Evolutionary conservation across 2,113 vertebrate species (phyloP), one percentile per base, ranked within the genome.

Genomic region (Ancistrus triradiatus): DNA sequence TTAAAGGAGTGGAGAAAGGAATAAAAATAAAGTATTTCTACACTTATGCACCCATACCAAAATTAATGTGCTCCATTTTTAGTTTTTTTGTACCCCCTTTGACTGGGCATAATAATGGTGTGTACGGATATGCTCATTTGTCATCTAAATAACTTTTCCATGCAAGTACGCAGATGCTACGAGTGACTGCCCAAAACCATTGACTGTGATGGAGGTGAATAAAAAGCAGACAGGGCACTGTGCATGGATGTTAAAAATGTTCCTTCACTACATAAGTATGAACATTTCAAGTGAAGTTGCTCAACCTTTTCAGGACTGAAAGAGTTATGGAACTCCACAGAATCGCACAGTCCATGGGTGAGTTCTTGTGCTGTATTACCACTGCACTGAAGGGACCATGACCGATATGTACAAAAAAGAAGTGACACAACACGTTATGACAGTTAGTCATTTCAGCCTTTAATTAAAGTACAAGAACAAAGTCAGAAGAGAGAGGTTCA

Each of bases 201-300:
- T 62, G 63, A 52, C 66, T 76, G 74, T 77, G 66, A 37, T 37
- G 35, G 14, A 37, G 14, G 14, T 37, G 28, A 37, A 7, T 37
- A 51, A 37, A 13, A 37, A 8, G 28, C 28, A 5, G 28, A 37
- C 3, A 3, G 35, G 14, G 35, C 14, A 11, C 35, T 6, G 35
- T 37, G 9, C 35, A 37, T 13, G 1, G 9, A 1, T 37, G 4
- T 37, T 4, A 8, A 37, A 33, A 33, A 37, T 8, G 7, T 37
- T 37, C 14, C 35, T 10, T 37, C 14, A 4, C 35, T 1, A 37
- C 9, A 4, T 37, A 10, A 37, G 14, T 10, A 13, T 8, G 14
- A 37, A 37, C 28, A 5, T 33, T 33, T 33, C 4, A 11, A n/a
- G 11, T 43, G 4, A n/a, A n/a, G n/a, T n/a, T n/a, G n/a, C n/a